Percentiles rank a stretch among this genome's conserved stretches.
Evolutionary conservation across 2,888 invertebrate species (phyloP).

Genomic region (Hyppa rectilinea): DNA sequence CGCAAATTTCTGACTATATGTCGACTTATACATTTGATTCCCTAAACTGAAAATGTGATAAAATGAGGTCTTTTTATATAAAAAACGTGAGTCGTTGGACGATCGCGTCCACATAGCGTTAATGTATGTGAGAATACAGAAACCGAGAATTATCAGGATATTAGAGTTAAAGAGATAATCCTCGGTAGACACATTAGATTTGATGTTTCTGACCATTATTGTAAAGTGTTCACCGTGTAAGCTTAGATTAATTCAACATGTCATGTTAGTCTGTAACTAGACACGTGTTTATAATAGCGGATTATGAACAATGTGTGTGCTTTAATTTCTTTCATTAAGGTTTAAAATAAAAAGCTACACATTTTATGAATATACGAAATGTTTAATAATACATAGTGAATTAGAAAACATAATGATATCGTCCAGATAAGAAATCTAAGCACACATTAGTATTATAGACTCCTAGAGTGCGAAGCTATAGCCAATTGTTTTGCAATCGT

Average conservation of each 20-base stretch:
- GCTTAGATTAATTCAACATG: slow-evolving; percentile 87
- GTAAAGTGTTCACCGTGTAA: slow-evolving; percentile 89
- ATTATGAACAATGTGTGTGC: slow-evolving; percentile 77
- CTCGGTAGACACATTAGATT: slow-evolving; percentile 82
- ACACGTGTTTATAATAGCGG: slow-evolving; percentile 81
- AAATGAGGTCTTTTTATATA: slow-evolving; percentile 48
- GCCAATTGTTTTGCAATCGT: slow-evolving; percentile 89
- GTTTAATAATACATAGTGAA: not conserved
- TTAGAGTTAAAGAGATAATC: slow-evolving; percentile 74
- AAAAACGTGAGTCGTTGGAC: slow-evolving; percentile 85
- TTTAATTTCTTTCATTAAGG: slow-evolving; percentile 34
- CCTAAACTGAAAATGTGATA: slow-evolving; percentile 28
- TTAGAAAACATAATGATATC: slow-evolving; percentile 30
- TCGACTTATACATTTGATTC: slow-evolving; percentile 25
- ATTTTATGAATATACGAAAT: not conserved
- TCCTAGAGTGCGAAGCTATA: slow-evolving; percentile 88
- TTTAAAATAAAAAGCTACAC: no score
- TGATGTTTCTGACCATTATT: slow-evolving; percentile 86
- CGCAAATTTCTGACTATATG: slow-evolving; percentile 36
- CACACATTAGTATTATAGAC: slow-evolving; percentile 78
- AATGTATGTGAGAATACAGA: slow-evolving; percentile 78
- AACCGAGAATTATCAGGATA: slow-evolving; percentile 80
- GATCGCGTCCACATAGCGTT: slow-evolving; percentile 87
- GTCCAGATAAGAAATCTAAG: slow-evolving; percentile 64
- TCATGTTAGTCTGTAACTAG: slow-evolving; percentile 88